These are phyloP conservation scores for Mayetiola destructor DNA, from an alignment of 2,888 invertebrate species.

Conservation along the genomic window DNA sequence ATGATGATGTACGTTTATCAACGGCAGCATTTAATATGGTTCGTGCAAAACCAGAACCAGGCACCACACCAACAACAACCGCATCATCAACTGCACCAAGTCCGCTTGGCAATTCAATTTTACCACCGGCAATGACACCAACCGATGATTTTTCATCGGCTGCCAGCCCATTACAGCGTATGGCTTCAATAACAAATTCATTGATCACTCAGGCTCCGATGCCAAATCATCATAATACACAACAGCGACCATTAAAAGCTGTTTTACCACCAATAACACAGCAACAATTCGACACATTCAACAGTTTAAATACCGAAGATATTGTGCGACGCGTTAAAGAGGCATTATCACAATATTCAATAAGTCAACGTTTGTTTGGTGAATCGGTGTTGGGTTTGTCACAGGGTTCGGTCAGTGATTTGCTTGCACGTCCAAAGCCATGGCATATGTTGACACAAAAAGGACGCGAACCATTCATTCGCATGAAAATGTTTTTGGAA, in stretches of 20 bases:
- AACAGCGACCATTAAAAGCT: conserved; percentile 83
- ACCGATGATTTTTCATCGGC: conserved; percentile 72
- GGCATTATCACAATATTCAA: conserved; percentile 86
- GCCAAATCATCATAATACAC: conserved; percentile 68
- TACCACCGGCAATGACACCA: conserved; percentile 70
- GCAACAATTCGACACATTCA: conserved; percentile 96
- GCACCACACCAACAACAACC: conserved; percentile 35
- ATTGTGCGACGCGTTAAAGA: conserved; percentile 94
- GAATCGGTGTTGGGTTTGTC: conserved; percentile 94
- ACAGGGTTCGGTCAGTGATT: conserved; percentile 94
- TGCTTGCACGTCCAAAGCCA: conserved; percentile 92
- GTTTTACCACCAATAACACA: conserved; percentile 96
- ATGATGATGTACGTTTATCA: conserved; percentile 40
- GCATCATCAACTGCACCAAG: conserved; percentile 68
- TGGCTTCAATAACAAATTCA: conserved; percentile 97
- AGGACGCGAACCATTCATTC: conserved; percentile 89
- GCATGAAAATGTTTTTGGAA: conserved; percentile 96
- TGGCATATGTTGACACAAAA: conserved; percentile 99
- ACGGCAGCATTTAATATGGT: conserved; percentile 76
- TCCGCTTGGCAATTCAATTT: conserved; percentile 69
- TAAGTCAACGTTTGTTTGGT: conserved; percentile 95
- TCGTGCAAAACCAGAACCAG: conserved; percentile 70
- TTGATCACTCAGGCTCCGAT: conserved; percentile 80
- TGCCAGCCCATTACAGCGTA: conserved; percentile 87
- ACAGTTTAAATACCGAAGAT: conserved; percentile 95